Conservation (phyloP, 2,113 vertebrate species). For the Notiomystis cincta region DNA sequence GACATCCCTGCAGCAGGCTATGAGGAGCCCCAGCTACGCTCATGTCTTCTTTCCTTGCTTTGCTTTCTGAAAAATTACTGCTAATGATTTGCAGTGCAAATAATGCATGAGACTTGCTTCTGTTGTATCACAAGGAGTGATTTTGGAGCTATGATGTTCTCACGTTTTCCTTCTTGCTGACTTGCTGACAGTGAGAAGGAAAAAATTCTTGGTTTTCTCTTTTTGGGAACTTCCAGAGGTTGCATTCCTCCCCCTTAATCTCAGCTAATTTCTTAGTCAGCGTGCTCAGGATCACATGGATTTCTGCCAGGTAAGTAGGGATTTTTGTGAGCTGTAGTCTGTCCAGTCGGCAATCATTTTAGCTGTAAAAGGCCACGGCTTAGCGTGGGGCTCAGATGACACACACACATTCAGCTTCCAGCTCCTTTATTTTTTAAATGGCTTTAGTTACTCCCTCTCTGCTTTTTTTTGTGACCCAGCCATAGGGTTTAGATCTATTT, state of each 20-base stretch:
- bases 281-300: not conserved
- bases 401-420: slow-evolving; percentile 3
- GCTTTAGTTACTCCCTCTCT: slow-evolving; percentile 12
- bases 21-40: not conserved
- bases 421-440: slow-evolving; percentile 38
- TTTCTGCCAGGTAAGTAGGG: slow-evolving; percentile 28
- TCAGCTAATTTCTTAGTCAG: slow-evolving; percentile 8
- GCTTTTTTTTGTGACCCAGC: not conserved
- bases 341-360: slow-evolving; percentile 2
- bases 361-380: slow-evolving; percentile 25
- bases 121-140: not conserved
- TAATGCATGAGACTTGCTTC: not conserved
- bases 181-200: not conserved
- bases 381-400: not conserved
- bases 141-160: not conserved
- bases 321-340: not conserved
- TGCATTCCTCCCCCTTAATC: not conserved
- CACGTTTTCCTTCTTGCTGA: not conserved
- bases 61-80: not conserved
- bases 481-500: slow-evolving; percentile 16
- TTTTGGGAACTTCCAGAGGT: not conserved
- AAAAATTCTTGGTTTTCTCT: not conserved
- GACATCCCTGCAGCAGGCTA: not conserved
- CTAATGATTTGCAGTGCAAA: not conserved
- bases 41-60: not conserved